Evolutionary conservation across 2,888 invertebrate species (phyloP).

Genomic region (Lepidochitona cinerea): DNA sequence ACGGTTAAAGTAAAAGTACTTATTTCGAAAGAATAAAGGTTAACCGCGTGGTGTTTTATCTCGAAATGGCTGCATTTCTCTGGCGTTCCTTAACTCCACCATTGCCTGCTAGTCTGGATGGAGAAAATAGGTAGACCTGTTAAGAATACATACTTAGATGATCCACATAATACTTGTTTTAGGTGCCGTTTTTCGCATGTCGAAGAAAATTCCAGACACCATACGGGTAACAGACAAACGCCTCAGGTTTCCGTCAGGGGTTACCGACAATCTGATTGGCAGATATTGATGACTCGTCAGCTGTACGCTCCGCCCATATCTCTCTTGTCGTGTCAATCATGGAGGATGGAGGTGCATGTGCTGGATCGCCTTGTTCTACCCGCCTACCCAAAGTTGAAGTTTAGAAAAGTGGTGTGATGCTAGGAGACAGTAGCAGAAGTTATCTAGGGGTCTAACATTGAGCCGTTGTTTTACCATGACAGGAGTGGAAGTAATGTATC

Average conservation of each 20-base stretch:
- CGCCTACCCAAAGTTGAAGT: neutral
- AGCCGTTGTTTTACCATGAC: slow-evolving; percentile 20
- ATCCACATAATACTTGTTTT: too few species aligned
- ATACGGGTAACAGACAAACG: neutral
- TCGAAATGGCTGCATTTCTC: too few species aligned
- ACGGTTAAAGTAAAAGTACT: too few species aligned
- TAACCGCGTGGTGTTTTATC: too few species aligned
- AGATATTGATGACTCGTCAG: slow-evolving; percentile 5
- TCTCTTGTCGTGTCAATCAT: neutral
- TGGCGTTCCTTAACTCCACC: too few species aligned
- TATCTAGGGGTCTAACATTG: neutral
- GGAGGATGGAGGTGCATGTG: neutral
- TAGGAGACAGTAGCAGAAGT: slow-evolving; percentile 1
- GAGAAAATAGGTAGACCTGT: too few species aligned
- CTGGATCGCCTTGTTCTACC: neutral
- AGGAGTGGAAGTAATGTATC: slow-evolving; percentile 56
- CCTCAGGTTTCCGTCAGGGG: neutral
- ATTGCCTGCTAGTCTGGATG: too few species aligned
- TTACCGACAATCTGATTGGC: neutral
- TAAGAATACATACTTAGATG: too few species aligned
- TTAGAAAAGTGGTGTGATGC: slow-evolving; percentile 7
- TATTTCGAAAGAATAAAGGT: too few species aligned
- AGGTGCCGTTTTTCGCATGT: neutral
- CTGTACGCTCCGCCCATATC: neutral
- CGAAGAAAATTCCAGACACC: neutral